Conservation (phyloP, 1,140 invertebrate species). For the Temnothorax longispinosus region DNA sequence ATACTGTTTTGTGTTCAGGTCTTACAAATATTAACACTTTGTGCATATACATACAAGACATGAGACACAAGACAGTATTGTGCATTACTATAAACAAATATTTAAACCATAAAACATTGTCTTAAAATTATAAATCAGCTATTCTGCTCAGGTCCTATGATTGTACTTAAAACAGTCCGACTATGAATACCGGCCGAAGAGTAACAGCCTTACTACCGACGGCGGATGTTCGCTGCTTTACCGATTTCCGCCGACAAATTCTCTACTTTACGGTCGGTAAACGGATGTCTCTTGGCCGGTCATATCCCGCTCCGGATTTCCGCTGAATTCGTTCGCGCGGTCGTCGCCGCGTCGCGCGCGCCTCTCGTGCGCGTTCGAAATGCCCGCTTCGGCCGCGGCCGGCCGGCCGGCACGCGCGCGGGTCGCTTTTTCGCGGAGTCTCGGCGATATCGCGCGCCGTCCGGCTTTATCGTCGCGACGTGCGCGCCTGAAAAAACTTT, state of each 20-base stretch:
- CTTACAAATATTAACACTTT: no score
- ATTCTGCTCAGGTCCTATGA: no score
- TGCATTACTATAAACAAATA: no score
- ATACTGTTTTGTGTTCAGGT: no score
- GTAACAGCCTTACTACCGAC: neutral
- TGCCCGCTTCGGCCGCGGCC: conserved; percentile 40
- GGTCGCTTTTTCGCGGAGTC: conserved; percentile 54
- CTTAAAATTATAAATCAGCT: no score
- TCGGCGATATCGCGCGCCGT: conserved; percentile 37
- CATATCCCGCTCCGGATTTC: neutral
- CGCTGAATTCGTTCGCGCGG: neutral
- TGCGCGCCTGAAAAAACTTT: conserved; percentile 9
- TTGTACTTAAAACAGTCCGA: no score
- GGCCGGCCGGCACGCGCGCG: conserved; percentile 52
- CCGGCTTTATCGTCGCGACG: conserved; percentile 40
- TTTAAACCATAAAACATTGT: no score
- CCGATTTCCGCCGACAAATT: no score
- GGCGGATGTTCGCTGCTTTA: neutral
- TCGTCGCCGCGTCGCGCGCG: neutral
- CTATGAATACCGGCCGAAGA: no score
- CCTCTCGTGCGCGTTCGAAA: conserved; percentile 51
- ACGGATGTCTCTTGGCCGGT: neutral
- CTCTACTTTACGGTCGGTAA: neutral
- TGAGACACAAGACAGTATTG: no score
- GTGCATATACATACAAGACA: no score